Base-by-base conservation (phyloP, 2,888 invertebrate species). In the Leptinotarsa rubiginosa region DNA sequence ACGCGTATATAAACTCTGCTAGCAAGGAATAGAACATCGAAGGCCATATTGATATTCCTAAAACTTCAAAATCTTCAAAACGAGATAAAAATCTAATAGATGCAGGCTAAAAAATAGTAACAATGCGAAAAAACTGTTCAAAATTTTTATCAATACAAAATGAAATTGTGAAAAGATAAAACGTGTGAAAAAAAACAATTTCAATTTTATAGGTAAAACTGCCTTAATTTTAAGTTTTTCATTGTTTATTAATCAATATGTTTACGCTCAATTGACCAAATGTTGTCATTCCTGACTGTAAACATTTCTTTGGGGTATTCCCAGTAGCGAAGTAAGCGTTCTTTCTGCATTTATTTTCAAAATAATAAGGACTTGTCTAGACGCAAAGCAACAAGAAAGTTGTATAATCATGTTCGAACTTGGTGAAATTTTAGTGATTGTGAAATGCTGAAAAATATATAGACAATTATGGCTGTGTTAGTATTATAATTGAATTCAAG, bases 401-500 rank as follows among this genome's bases (percentile, higher is more conserved):
- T 47, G 18, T 65, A n/a, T 31, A 31, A n/a, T 50, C 49, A 31
- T n/a, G 67, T 18, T 56, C 22, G 50, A 50, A 67, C 25, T 67
- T 67, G 52, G n/a, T 67, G 25, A 47, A 66, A 66, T 73, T 70
- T 59, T 70, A 75, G 70, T 65, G 65, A 73, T 77, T 76, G 79
- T 79, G 74, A 78, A 80, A 79, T 74, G 75, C 62, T 62, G 62
- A 62, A 62, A 62, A 62, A 78, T 70, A 80, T 79, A 83, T 85
- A 85, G 84, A 84, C 81, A 81, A 84, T 84, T 84, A 85, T 85
- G 85, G 85, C 85, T 85, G 85, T 85, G 85, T 85, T 85, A 80
- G 75, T 69, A 54, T 65, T 75, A 70, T 69, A 70, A 75, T 70
- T 70, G 41, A 41, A 41, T 47, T 69, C 52, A 70, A 69, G 70